Evolutionary conservation across 2,888 invertebrate genomes (phyloP), one percentile per base, ranked within the genome.

Genomic region (Drymonia ruficornis): DNA sequence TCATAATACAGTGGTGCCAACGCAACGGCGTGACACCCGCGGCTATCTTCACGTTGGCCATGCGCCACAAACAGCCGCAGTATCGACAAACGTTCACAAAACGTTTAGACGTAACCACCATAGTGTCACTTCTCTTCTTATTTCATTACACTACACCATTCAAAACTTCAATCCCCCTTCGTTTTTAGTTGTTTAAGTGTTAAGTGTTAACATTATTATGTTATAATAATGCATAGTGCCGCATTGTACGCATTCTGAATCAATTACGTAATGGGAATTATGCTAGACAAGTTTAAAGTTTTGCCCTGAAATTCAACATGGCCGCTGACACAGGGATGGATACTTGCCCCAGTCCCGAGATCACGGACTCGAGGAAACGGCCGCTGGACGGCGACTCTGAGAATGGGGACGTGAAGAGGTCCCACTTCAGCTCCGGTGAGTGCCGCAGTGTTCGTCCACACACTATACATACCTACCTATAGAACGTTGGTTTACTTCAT

Each of bases 241-340:
- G 86, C 84, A 86, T 82, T 80, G 84, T 77, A 86, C 84, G 85
- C 84, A 85, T 83, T 87, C 80, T 89, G 72, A 86, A 87, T 85
- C 83, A 88, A 91, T 92, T 92, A 92, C 91, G 91, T 92, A 92
- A 92, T 92, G 92, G 91, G 89, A 92, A 91, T 91, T 91, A 91
- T 92, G 91, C 89, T 91, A 89, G 86, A 91, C 88, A 91, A 88
- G 90, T 91, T 89, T 83, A 89, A 90, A 91, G 91, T 90, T 91
- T 91, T 91, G 84, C 88, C 89, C 91, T 91, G 91, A 92, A 91
- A 90, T 91, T 87, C 94, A 96, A 96, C 94, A 97, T 97, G 97
- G 97, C 97, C 94, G 97, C 97, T 93, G 97, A 97, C 94, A 96
- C 96, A 94, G 96, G 96, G 94, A 97, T 97, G 97, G 97, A 97